phyloP scores from a whole-genome alignment of 2,797 vertebrate species.

The Danio albolineatus region DNA sequence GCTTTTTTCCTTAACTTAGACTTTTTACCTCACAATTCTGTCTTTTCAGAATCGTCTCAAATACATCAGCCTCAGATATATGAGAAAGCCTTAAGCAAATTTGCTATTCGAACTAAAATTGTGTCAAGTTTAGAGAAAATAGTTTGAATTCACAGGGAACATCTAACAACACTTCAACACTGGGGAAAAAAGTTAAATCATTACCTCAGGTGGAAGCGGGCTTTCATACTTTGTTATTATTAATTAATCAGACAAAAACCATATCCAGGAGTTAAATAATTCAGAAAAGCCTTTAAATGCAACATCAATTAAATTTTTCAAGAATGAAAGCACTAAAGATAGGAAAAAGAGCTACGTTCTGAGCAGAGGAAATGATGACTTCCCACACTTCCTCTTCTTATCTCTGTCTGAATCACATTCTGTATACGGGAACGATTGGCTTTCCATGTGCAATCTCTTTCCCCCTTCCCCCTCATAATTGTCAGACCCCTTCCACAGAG shows the following conservation, averaged over 20 bases:
- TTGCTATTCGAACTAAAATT: no score
- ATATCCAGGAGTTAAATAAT: no score
- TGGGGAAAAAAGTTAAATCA: no score
- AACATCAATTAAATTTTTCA: not conserved
- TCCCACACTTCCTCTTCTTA: slow-evolving; percentile 46
- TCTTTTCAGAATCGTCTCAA: no score
- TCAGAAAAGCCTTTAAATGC: not conserved
- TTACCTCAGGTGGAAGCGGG: no score
- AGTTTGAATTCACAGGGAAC: no score
- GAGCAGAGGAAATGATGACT: slow-evolving; percentile 43
- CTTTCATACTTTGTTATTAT: not conserved
- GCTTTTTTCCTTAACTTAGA: no score
- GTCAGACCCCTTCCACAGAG: not conserved
- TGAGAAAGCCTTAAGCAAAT: no score
- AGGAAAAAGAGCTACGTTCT: slow-evolving; percentile 3
- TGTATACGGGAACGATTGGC: slow-evolving; percentile 21
- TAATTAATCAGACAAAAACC: not conserved
- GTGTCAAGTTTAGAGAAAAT: no score
- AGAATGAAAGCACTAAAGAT: not conserved
- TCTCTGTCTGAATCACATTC: slow-evolving; percentile 43
- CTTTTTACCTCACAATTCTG: no score
- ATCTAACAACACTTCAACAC: no score
- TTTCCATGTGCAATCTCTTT: slow-evolving; percentile 19
- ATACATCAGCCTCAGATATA: no score
- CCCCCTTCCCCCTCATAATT: not conserved